Evolutionary conservation across 1,140 invertebrate species (phyloP), one percentile per base, ranked within the genome.

Genomic region (Galendromus occidentalis): DNA sequence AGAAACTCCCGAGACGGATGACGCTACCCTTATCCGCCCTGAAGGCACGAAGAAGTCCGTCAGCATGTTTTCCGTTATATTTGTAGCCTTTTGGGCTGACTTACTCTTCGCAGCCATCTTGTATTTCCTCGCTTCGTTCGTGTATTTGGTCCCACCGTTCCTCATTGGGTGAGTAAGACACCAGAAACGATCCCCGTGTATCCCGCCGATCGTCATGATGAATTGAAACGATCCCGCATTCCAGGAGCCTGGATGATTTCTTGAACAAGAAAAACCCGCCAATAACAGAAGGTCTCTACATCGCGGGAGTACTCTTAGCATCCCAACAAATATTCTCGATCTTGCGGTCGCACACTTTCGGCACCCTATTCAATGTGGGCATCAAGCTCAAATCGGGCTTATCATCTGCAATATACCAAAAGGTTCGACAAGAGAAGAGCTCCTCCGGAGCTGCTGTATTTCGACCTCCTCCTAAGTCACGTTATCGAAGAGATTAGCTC

Each of bases 141-240:
- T 22, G 1, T 17, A 14, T 14, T 33, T 59, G 25, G 12, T 59
- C 17, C 51, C 51, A 4, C 51, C 51, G 1, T 59, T 20, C 51
- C 51, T 59, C 51, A 59, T 59, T 33, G 51, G 51, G 51, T 59
- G 25, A 28, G 45, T 59, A 33, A 17, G 25, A 59, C 33, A 22
- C 33, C 25, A 4, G 33, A 59, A 4, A 20, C 14, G 4, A 47
- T 4, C 18, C 28, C 12, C n/a, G 42, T 44, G 42, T n/a, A 44
- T n/a, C 14, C 18, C 45, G 45, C 45, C 4, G 14, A 47, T 47
- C 45, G 42, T 12, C 28, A 47, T 28, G 45, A 47, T 39, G 9
- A 39, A n/a, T n/a, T n/a, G 33, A 39, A 39, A 39, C 33, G 33
- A 4, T 4, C 9, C 9, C 33, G 33, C 9, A 9, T 25, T 20